A percentile compares a stretch with the other conserved stretches of the same genome.
phyloP scores from a whole-genome alignment of 2,888 invertebrate species.

The Carcina quercana region DNA sequence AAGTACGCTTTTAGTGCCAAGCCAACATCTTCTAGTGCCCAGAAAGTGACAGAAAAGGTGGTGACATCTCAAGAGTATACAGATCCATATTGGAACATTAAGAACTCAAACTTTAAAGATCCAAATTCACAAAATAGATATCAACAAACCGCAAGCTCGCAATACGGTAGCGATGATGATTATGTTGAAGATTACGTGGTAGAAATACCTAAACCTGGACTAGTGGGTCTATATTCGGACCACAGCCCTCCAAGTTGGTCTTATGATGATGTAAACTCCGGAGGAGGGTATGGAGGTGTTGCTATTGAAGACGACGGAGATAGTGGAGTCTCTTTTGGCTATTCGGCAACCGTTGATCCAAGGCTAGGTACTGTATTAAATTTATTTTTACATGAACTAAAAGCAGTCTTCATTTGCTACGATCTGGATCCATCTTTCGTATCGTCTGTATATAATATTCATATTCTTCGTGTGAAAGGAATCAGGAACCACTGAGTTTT shows the following conservation, averaged over 20 bases:
- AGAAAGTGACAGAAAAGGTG: constrained; percentile 27
- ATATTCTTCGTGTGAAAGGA: no score
- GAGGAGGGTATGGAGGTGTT: constrained; percentile 25
- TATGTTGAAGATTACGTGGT: constrained; percentile 42
- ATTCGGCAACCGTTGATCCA: constrained; percentile 49
- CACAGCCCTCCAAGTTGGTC: constrained; percentile 30
- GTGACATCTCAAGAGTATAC: constrained; percentile 37
- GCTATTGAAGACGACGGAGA: constrained; percentile 28
- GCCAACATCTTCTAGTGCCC: constrained; percentile 5
- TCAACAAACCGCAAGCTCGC: constrained; percentile 21
- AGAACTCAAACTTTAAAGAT: constrained; percentile 36
- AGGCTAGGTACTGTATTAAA: constrained; percentile 53
- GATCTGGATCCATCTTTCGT: not conserved
- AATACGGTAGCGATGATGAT: constrained; percentile 33
- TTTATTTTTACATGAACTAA: no score
- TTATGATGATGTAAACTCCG: constrained; percentile 24
- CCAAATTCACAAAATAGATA: constrained; percentile 20
- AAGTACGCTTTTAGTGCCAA: constrained; percentile 28
- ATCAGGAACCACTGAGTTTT: no score
- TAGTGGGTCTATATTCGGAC: constrained; percentile 56
- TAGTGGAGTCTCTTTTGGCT: constrained; percentile 36
- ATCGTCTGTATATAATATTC: not conserved
- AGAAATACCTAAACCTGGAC: constrained; percentile 54
- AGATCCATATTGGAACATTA: constrained; percentile 63
- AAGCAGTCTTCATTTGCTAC: constrained; percentile 2